Evolutionary conservation across 2,113 vertebrate genomes (phyloP).

Genomic region (Scophthalmus maximus): DNA sequence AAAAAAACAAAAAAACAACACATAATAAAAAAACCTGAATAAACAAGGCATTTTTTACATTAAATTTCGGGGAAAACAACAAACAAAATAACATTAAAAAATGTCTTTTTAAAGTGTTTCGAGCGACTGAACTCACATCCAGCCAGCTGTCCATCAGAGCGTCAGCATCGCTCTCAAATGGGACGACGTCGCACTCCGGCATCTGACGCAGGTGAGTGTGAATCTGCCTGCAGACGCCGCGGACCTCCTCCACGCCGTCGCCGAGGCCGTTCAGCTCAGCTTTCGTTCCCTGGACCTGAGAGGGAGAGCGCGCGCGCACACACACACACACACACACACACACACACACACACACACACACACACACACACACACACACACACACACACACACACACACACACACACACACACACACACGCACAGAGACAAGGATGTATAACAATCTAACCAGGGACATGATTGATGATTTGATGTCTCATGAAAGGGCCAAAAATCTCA

Average conservation of each 20-base stretch:
- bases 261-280: constrained; percentile 85
- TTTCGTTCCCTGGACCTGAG: constrained; percentile 87
- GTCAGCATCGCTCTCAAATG: constrained; percentile 89
- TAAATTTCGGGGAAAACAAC: no score
- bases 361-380: no score
- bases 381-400: not conserved
- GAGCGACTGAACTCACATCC: constrained; percentile 86
- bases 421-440: no score
- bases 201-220: constrained; percentile 88
- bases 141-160: constrained; percentile 93
- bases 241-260: constrained; percentile 87
- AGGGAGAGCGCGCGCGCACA: not conserved
- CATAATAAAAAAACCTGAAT: no score
- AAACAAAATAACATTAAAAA: no score
- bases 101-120: no score
- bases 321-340: not conserved
- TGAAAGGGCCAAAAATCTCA: no score
- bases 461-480: no score
- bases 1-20: no score
- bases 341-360: not conserved
- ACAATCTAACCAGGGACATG: no score
- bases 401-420: not conserved
- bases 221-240: constrained; percentile 89
- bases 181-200: constrained; percentile 83
- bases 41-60: no score